Percentiles rank a stretch among this genome's conserved stretches.
phyloP scores from a whole-genome alignment of 2,113 vertebrate genomes.

The Trachemys scripta region DNA sequence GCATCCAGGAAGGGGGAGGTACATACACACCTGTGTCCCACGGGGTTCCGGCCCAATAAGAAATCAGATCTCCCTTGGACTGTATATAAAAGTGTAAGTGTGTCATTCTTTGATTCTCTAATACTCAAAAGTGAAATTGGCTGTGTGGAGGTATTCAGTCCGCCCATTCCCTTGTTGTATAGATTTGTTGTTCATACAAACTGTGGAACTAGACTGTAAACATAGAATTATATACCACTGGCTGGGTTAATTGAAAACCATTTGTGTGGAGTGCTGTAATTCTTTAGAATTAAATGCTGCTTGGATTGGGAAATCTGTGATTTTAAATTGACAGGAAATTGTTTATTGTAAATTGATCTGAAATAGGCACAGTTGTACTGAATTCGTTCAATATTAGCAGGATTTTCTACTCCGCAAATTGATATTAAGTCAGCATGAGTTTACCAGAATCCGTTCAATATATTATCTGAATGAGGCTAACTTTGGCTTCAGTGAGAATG shows the following conservation, averaged over 20 bases:
- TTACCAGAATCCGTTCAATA: conserved; percentile 15
- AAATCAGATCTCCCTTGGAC: not conserved
- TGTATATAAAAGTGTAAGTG: not conserved
- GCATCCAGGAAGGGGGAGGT: conserved; percentile 29
- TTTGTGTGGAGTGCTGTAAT: conserved; percentile 14
- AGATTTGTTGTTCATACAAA: not conserved
- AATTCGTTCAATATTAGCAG: conserved; percentile 66
- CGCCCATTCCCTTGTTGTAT: not conserved
- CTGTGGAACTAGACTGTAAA: not conserved
- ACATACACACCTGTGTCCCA: not conserved
- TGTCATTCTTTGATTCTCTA: not conserved
- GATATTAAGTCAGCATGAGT: conserved; percentile 50
- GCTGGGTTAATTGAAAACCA: conserved; percentile 28
- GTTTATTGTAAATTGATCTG: conserved; percentile 72
- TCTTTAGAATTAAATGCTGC: conserved; percentile 37
- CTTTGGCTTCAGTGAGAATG: conserved; percentile 12
- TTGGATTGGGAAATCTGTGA: conserved; percentile 76
- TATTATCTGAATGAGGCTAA: not conserved
- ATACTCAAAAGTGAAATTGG: not conserved
- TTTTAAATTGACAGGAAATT: conserved; percentile 75
- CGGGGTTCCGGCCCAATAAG: not conserved
- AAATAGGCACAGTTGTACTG: conserved; percentile 68
- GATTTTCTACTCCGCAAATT: conserved; percentile 57
- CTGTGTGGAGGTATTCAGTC: not conserved
- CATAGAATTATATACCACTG: not conserved